phyloP scores from a whole-genome alignment of 30 jellyfish, hydroid and myxozoan genomes.

The Pelagia noctiluca region DNA sequence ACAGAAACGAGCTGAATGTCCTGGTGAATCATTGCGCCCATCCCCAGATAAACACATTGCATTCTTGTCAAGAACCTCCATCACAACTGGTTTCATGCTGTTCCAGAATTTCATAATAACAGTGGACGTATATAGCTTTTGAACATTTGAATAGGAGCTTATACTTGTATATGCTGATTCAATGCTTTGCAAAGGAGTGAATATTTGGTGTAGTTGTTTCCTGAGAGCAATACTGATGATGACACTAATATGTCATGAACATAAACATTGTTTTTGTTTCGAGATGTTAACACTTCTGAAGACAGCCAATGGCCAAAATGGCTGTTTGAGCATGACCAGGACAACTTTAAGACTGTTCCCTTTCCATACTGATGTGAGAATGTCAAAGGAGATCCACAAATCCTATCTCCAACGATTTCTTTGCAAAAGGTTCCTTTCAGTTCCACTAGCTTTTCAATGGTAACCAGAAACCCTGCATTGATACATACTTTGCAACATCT shows the following conservation, averaged over 20 bases:
- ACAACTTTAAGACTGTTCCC: too few species aligned
- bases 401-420: too few species aligned
- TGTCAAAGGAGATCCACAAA: too few species aligned
- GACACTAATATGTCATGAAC: conserved; percentile 21
- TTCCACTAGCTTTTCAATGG: not conserved
- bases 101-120: conserved; percentile 32
- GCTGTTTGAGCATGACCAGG: too few species aligned
- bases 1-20: conserved; percentile 34
- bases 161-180: not conserved
- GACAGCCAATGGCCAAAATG: conserved; percentile 38
- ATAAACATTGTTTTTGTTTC: not conserved
- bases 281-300: conserved; percentile 17
- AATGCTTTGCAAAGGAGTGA: not conserved
- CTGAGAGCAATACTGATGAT: not conserved
- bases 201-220: too few species aligned
- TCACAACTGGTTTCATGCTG: not conserved
- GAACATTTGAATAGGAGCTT: conserved; percentile 15
- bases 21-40: conserved; percentile 46
- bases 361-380: too few species aligned
- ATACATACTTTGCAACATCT: not conserved
- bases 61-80: not conserved
- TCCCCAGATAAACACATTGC: conserved; percentile 19
- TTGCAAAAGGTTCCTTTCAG: too few species aligned
- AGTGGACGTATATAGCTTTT: conserved; percentile 10
- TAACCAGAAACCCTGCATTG: conserved; percentile 1